Percentiles rank a stretch among this genome's conserved stretches.
phyloP scores from a whole-genome alignment of 2,797 vertebrate genomes.

The Tolypeutes matacus region DNA sequence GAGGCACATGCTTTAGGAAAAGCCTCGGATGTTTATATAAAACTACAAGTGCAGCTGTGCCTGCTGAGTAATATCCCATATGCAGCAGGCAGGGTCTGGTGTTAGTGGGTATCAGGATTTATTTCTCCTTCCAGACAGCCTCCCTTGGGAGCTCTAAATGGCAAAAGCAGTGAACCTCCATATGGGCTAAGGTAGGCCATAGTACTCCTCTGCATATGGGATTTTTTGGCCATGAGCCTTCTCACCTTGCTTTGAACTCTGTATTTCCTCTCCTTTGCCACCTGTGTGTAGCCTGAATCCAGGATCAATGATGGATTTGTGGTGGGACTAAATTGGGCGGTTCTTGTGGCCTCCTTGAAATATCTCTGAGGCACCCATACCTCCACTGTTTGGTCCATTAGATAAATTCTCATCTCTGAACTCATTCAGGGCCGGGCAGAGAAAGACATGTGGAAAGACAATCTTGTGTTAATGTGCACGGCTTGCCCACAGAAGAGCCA shows the following conservation, averaged over 20 bases:
- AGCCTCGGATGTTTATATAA: conserved; percentile 76
- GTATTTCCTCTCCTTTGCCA: conserved; percentile 73
- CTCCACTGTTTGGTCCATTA: background rate
- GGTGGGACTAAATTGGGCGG: background rate
- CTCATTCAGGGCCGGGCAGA: background rate
- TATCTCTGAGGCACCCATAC: background rate
- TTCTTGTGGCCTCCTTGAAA: conserved; percentile 42
- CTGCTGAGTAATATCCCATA: conserved; percentile 77
- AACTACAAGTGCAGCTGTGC: conserved; percentile 74
- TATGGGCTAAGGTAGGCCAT: conserved; percentile 61
- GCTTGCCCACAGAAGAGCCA: conserved; percentile 26
- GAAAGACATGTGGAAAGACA: background rate
- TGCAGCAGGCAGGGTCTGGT: conserved; percentile 72
- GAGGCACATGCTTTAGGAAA: conserved; percentile 50
- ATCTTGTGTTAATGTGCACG: background rate
- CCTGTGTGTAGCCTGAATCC: conserved; percentile 47
- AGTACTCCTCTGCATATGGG: conserved; percentile 68
- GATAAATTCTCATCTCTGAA: conserved; percentile 34
- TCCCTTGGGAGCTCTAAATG: conserved; percentile 83
- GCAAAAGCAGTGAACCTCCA: conserved; percentile 82
- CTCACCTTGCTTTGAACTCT: conserved; percentile 82
- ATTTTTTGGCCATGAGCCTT: conserved; percentile 73
- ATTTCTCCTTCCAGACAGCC: conserved; percentile 80
- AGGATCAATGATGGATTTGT: conserved; percentile 68
- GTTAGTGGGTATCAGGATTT: conserved; percentile 77